Evolutionary conservation across 2,888 invertebrate species (phyloP), one percentile per base, ranked within the genome.

Genomic region (Caenorhabditis sp.): DNA sequence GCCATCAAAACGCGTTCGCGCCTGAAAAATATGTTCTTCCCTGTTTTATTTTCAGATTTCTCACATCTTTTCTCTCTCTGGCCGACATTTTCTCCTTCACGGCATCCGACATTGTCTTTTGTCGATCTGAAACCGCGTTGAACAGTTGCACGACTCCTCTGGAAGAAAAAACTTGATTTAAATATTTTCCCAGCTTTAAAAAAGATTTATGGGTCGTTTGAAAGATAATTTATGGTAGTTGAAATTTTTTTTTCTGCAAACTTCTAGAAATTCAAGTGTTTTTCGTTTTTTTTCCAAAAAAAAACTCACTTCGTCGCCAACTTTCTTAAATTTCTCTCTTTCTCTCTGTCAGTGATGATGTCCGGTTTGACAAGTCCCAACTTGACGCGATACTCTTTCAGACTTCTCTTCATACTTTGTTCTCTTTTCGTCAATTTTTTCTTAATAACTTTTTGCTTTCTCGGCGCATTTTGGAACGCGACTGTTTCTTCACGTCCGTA

Each of bases 81-180:
- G 66, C 73, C 4, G 69, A 62, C 73, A 69, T 66, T 55, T 78
- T 79, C 62, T 77, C 68, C 27, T 64, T 65, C 36, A 77, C 62
- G 1, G 69, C 73, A 53, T 76, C 69, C 0, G 67, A 59, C 71
- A 79, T 73, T 8, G 76, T 76, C 59, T 74, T 78, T 58, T 86
- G 85, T 0, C 86, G 79, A 60, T 86, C 86, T 1, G 82, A 69
- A 54, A 86, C 85, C 17, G 84, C 84, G 70, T 86, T 86, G 77
- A 86, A 86, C 31, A 86, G 71, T 62, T 86, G 85, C 0, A 83
- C 84, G 21, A 86, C 85, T 31, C 86, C 86, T 63, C 83, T 83
- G 67, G 55, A 79, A 74, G 43, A 12, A 36, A 36, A n/a, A n/a
- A n/a, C n/a, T n/a, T n/a, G n/a, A n/a, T n/a, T n/a, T n/a, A 14